Evolutionary conservation across 35 echinoderm and acorn worm species (phyloP), one percentile per base, ranked within the genome.

Genomic region (Stichopus chloronotus): DNA sequence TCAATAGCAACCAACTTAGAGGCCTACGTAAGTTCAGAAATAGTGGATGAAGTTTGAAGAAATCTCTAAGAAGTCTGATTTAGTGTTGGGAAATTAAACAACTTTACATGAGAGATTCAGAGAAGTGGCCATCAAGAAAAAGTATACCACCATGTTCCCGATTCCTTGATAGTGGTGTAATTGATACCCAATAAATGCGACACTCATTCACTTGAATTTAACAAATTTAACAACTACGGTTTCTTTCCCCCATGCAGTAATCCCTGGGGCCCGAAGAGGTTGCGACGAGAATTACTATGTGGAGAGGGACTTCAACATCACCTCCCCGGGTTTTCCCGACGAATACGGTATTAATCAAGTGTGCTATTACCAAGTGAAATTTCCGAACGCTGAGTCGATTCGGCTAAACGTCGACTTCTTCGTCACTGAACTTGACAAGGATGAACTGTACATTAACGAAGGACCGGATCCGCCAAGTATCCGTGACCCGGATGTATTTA

Each of bases 281-380:
- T 91, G 90, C 43, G 90, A 91, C 55, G n/a, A 79, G 53, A 77
- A 77, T 25, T 79, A 79, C 52, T 55, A 57, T 53, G 6, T 78
- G 25, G 23, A 78, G 8, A 2, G 52, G 53, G 17, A 77, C 25
- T 71, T 71, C 7, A 78, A 4, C 53, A 57, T 91, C 16, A 91
- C 71, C 23, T 91, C 90, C 78, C 90, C 90, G 3, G 30, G 53
- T 13, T 91, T 43, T 9, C 90, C 90, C 1, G 17, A 76, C 9
- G 12, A 16, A 58, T 91, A 91, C n/a, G 21, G 8, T 16, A 21
- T 14, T 0, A 55, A 23, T 25, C 52, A 91, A 54, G 52, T 91
- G 52, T 91, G 90, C 53, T 78, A 91, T 20, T 91, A 78, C 53
- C 68, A 79, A 58, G 43, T 91, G 3, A 91, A 91, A 91, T 77